These are phyloP conservation scores for Meloidogyne exigua DNA, from an alignment of 1,140 invertebrate genomes.

Conservation along the genomic window DNA sequence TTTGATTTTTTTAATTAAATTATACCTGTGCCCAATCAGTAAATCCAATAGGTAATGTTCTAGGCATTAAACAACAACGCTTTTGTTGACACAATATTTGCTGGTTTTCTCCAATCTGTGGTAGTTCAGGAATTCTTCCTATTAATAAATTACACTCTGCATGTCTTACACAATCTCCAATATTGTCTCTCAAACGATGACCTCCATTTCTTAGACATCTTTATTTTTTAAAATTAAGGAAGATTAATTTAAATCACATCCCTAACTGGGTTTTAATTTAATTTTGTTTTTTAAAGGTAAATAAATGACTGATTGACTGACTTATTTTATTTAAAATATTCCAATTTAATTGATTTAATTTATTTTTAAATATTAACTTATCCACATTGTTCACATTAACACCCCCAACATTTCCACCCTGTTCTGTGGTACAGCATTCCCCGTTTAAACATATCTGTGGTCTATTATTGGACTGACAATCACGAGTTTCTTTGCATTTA, in stretches of 20 bases:
- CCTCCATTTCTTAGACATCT: background rate
- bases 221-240: background rate
- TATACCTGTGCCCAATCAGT: constrained; percentile 20
- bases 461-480: background rate
- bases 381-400: no score
- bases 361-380: no score
- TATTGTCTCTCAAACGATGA: background rate
- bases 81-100: constrained; percentile 12
- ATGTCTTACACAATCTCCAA: constrained; percentile 10
- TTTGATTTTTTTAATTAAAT: background rate
- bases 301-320: no score
- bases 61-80: constrained; percentile 21
- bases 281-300: no score
- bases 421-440: background rate
- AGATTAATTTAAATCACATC: no score
- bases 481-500: background rate
- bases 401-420: no score
- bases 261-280: no score
- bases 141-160: constrained; percentile 17
- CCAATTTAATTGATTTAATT: no score
- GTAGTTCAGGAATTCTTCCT: background rate
- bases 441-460: background rate
- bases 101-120: background rate
- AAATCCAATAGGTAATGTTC: constrained; percentile 10
- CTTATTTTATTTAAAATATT: no score